Evolutionary conservation across 1,140 invertebrate genomes (phyloP).

Genomic region (Episyrphus balteatus): DNA sequence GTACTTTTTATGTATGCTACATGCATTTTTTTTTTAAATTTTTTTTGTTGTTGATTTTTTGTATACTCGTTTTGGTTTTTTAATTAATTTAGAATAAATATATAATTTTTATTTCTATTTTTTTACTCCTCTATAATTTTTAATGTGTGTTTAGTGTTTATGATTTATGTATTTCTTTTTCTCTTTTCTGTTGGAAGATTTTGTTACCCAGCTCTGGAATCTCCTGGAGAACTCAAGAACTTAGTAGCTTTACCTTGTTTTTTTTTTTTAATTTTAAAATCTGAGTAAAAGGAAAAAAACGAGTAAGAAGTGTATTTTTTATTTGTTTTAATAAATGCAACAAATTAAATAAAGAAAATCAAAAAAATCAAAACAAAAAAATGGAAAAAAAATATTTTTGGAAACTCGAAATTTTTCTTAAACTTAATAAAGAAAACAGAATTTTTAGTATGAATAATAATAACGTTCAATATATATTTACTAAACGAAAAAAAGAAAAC

Average conservation of each 20-base stretch:
- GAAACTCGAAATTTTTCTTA: too few relatives aligned
- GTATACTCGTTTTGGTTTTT: conserved; percentile 8
- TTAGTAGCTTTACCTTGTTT: background rate
- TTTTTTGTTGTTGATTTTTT: background rate
- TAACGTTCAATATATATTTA: too few relatives aligned
- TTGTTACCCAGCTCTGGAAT: background rate
- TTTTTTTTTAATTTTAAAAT: background rate
- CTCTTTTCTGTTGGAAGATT: background rate
- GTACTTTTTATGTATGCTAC: conserved; percentile 13
- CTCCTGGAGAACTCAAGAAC: too few relatives aligned
- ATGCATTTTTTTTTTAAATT: conserved; percentile 9
- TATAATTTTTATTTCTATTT: conserved; percentile 21
- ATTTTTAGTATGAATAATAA: too few relatives aligned
- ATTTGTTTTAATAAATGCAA: too few relatives aligned
- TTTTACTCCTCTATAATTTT: conserved; percentile 6
- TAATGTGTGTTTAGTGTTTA: conserved; percentile 13
- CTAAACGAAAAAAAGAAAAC: too few relatives aligned
- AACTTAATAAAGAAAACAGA: too few relatives aligned
- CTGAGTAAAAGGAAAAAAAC: too few relatives aligned
- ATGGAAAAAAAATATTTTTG: too few relatives aligned
- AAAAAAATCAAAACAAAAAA: too few relatives aligned
- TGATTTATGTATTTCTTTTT: conserved; percentile 5
- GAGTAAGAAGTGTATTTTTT: too few relatives aligned
- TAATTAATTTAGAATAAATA: conserved; percentile 27
- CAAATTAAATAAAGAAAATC: too few relatives aligned